Evolutionary conservation across 1,140 invertebrate species (phyloP).

Genomic region (Frieseomelitta varia): DNA sequence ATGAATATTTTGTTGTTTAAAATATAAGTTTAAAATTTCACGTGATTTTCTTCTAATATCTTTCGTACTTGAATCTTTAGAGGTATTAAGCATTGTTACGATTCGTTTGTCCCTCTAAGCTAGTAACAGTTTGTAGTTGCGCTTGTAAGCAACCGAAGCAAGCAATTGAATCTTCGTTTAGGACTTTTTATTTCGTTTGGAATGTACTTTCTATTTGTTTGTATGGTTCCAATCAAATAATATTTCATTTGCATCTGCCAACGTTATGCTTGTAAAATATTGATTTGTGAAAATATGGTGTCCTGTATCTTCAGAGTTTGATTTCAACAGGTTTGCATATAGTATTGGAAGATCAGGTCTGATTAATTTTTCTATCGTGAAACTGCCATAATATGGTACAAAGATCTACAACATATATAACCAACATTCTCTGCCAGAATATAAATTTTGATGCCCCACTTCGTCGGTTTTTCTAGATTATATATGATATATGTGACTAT

Average conservation of each 20-base stretch:
- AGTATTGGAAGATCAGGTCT: no score
- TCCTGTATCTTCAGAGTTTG: constrained; percentile 37
- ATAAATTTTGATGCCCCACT: no score
- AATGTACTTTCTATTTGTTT: constrained; percentile 51
- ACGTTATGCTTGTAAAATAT: constrained; percentile 34
- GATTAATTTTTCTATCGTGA: no score
- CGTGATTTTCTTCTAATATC: no score
- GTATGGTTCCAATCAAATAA: constrained; percentile 34
- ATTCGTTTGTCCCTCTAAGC: constrained; percentile 33
- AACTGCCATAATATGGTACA: no score
- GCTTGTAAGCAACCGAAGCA: not conserved
- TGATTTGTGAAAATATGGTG: constrained; percentile 58
- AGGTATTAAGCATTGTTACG: constrained; percentile 7
- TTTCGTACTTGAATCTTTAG: no score
- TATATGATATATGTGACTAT: not conserved
- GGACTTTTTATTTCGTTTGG: constrained; percentile 45
- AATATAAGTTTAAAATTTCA: no score
- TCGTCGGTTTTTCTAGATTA: constrained; percentile 35
- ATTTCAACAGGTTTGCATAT: not conserved
- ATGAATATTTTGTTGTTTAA: no score
- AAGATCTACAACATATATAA: no score
- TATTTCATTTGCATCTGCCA: constrained; percentile 57
- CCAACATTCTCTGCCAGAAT: no score
- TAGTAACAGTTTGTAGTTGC: constrained; percentile 3
- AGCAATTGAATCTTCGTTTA: not conserved